These are phyloP conservation scores for Acanthochromis polyacanthus DNA, from an alignment of 2,113 vertebrate genomes.

Conservation along the genomic window DNA sequence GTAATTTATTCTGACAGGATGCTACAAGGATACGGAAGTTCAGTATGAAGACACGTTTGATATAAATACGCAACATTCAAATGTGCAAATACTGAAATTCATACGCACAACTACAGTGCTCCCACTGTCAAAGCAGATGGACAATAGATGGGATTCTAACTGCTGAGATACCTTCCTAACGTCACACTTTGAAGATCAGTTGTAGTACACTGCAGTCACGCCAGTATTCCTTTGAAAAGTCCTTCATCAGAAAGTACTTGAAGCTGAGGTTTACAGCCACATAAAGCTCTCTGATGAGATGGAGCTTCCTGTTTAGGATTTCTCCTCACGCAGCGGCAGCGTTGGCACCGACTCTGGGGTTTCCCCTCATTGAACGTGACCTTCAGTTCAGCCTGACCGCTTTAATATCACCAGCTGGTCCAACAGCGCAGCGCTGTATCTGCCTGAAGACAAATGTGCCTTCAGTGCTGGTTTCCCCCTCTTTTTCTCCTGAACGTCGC, in stretches of 20 bases:
- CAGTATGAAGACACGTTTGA: too few relatives aligned
- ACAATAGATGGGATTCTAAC: too few relatives aligned
- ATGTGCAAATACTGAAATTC: too few relatives aligned
- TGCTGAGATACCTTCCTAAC: neutral
- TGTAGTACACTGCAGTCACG: neutral
- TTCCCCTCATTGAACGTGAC: conserved; percentile 48
- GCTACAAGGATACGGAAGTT: too few relatives aligned
- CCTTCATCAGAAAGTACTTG: neutral
- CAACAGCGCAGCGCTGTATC: neutral
- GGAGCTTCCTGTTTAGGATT: conserved; percentile 46
- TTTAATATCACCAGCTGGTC: neutral
- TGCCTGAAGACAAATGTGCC: neutral
- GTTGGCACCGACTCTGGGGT: conserved; percentile 20
- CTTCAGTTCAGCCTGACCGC: conserved; percentile 25
- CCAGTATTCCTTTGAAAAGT: neutral
- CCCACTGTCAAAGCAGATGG: neutral
- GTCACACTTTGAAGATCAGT: neutral
- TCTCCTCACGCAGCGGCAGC: conserved; percentile 20
- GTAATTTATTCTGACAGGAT: too few relatives aligned
- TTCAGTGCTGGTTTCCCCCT: too few relatives aligned
- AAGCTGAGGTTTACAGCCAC: conserved; percentile 9
- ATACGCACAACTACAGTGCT: too few relatives aligned
- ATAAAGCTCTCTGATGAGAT: conserved; percentile 7
- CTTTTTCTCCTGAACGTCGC: neutral
- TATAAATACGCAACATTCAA: too few relatives aligned